Conservation (phyloP, 2,888 invertebrate genomes). For the Cryptocephalus primarius region DNA sequence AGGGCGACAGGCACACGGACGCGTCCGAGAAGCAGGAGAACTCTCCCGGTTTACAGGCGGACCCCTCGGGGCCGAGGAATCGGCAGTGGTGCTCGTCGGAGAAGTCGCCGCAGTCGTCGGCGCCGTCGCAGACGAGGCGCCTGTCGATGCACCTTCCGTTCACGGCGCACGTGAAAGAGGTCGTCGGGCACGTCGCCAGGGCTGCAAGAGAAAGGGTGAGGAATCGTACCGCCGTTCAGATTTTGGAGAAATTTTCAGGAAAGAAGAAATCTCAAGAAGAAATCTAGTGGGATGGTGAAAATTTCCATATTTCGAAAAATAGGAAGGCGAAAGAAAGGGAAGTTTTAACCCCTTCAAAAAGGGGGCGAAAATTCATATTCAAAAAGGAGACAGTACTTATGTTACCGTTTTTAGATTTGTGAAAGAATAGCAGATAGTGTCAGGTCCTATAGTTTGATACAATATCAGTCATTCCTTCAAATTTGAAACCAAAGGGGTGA, state of each 20-base stretch:
- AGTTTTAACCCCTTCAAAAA: too few relatives aligned
- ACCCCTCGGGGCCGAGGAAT: slow-evolving; percentile 11
- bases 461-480: too few relatives aligned
- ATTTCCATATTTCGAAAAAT: too few relatives aligned
- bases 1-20: slow-evolving; percentile 41
- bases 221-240: neutral
- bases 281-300: too few relatives aligned
- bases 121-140: slow-evolving; percentile 44
- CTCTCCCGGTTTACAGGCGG: slow-evolving; percentile 36
- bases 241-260: neutral
- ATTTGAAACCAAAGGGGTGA: too few relatives aligned
- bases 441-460: too few relatives aligned
- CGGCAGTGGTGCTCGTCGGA: slow-evolving; percentile 39
- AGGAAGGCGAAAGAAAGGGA: too few relatives aligned
- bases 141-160: slow-evolving; percentile 48
- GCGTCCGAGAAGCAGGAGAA: slow-evolving; percentile 40
- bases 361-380: too few relatives aligned
- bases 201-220: slow-evolving; percentile 6
- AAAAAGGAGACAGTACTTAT: too few relatives aligned
- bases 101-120: slow-evolving; percentile 47
- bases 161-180: slow-evolving; percentile 37
- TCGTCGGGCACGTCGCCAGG: slow-evolving; percentile 22
- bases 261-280: too few relatives aligned
- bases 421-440: too few relatives aligned
- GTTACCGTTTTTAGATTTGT: too few relatives aligned